These are phyloP conservation scores for Danaus melanippus DNA, from an alignment of 1,140 invertebrate genomes.

Conservation along the genomic window DNA sequence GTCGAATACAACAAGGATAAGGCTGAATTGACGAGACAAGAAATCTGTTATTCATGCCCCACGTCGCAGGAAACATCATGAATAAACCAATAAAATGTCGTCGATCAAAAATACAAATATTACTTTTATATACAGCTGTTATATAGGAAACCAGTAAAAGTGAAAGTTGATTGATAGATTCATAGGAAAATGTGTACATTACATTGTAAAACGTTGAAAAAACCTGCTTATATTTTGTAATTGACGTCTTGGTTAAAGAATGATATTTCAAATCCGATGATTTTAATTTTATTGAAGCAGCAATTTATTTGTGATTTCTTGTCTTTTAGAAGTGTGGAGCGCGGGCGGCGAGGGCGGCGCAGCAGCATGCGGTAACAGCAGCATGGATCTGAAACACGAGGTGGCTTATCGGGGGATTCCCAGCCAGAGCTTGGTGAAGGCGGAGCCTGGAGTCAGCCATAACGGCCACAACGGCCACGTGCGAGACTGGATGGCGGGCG, in stretches of 20 bases:
- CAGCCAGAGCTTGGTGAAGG: conserved; percentile 56
- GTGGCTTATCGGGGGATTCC: conserved; percentile 62
- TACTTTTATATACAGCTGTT: background rate
- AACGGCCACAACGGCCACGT: conserved; percentile 82
- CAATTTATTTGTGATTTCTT: background rate
- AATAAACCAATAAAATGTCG: background rate
- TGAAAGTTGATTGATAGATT: no score
- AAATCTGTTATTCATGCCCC: no score
- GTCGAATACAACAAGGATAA: no score
- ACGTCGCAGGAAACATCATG: no score
- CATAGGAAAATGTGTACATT: no score
- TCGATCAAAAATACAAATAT: no score
- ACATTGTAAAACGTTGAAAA: no score
- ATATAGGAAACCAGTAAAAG: conserved; percentile 1
- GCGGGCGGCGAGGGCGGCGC: conserved; percentile 62
- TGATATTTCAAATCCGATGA: no score
- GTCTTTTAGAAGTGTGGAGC: conserved; percentile 60
- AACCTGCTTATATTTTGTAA: no score
- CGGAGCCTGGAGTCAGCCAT: conserved; percentile 71
- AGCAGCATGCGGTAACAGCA: conserved; percentile 65
- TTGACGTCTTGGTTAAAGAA: no score
- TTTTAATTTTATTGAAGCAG: no score
- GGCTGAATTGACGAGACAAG: no score
- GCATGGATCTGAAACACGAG: conserved; percentile 66
- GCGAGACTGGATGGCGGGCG: conserved; percentile 85